Evolutionary conservation across 2,888 invertebrate species (phyloP), one percentile per base, ranked within the genome.

Genomic region (Coleophora deauratella): DNA sequence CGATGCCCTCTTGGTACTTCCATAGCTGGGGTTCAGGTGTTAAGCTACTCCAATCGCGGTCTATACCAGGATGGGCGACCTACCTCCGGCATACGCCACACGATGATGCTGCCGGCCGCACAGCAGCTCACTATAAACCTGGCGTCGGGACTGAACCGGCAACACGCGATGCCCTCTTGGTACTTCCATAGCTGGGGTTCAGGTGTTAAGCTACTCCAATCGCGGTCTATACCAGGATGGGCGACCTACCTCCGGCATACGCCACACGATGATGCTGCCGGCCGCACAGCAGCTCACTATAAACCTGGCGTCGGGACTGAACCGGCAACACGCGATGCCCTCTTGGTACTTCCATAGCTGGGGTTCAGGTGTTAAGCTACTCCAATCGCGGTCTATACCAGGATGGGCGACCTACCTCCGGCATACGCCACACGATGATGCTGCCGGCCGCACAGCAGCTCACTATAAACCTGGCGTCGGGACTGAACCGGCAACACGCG

Each of bases 141-240:
- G 30, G 89, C 88, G 72, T 94, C 90, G 0, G 96, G 95, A 59
- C 94, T 92, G 69, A 96, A 94, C 51, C 89, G 88, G 40, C 91
- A 89, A 40, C 91, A 88, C 9, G 93, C 93, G 28, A 88, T 82
- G 37, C 95, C 97, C 54, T 92, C 91, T 63, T 93, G 90, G 71
- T 97, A 98, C 52, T 90, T 89, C 97, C 97, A 98, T 21, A 97
- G 68, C 90, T 92, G n/a, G n/a, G n/a, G n/a, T n/a, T n/a, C n/a
- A n/a, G n/a, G n/a, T n/a, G 21, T 21, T 21, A 21, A 3, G 21
- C 6, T 21, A 21, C 21, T 21, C 3, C 3, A 21, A 3, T 6
- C 6, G 21, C 21, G 21, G 21, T 21, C 6, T 21, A 6, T 3
- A 21, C 3, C 21, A 21, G 6, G 21, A 21, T 21, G 12, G n/a